Evolutionary conservation across 2,797 vertebrate genomes (phyloP).

Genomic region (Tangara arthus): DNA sequence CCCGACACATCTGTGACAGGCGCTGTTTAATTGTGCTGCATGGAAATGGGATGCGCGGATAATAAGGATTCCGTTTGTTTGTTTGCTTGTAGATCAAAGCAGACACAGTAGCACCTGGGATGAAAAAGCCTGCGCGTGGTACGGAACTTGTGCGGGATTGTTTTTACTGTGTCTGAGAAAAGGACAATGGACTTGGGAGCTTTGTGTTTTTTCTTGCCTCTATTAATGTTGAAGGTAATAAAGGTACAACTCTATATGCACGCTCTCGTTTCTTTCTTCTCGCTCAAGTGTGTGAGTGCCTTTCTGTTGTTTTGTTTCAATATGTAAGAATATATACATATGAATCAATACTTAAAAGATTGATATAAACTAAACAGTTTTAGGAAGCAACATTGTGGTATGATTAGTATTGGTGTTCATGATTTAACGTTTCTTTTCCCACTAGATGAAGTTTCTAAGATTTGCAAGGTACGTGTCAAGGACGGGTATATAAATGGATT

Average conservation of each 20-base stretch:
- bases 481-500: constrained; percentile 85
- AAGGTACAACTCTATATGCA: neutral
- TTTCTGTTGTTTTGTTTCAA: constrained; percentile 67
- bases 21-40: neutral
- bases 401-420: constrained; percentile 75
- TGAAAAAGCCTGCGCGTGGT: neutral
- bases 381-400: constrained; percentile 56
- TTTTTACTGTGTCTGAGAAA: neutral
- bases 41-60: neutral
- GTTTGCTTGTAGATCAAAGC: neutral
- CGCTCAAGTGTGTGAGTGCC: neutral
- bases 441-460: constrained; percentile 85
- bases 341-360: constrained; percentile 78
- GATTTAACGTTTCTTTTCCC: constrained; percentile 81
- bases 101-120: neutral
- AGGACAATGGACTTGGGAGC: constrained; percentile 10
- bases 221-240: neutral
- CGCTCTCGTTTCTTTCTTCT: constrained; percentile 7
- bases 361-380: constrained; percentile 66
- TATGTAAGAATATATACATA: constrained; percentile 77
- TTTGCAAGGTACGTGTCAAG: constrained; percentile 86
- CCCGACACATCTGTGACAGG: neutral
- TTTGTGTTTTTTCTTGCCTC: neutral
- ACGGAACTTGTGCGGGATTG: neutral
- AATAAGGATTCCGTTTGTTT: neutral